Evolutionary conservation across 2,888 invertebrate species (phyloP), one percentile per base, ranked within the genome.

Genomic region (Plagodis dolabraria): DNA sequence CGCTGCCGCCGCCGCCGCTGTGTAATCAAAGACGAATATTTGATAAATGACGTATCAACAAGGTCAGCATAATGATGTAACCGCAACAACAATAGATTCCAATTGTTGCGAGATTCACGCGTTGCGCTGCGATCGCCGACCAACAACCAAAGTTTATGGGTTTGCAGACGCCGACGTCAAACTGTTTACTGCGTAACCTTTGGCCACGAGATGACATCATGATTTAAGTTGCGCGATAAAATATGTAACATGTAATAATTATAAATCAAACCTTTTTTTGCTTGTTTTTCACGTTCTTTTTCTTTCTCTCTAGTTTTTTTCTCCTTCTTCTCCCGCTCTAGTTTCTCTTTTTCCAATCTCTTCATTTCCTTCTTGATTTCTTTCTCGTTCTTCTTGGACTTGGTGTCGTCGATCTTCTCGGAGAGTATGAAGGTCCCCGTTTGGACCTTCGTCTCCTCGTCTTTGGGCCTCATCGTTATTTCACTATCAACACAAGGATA

Each of bases 371-470:
- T 93, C 77, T 93, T 93, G 67, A 93, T 72, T 46, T 93, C 93
- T 72, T 93, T 93, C 58, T 90, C 91, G 70, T 69, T 90, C 69
- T 88, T 93, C 77, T 87, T 90, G 68, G 85, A 82, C 79, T 92
- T 89, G 54, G 91, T 87, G 71, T 93, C 92, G 75, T 93, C 93
- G 51, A 92, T 91, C 74, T 94, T 93, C 77, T 94, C 94, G 70
- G 93, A 92, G 72, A 94, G 80, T 60, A 94, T 94, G 77, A 94
- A 92, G 69, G 93, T 92, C 75, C 93, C 93, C 63, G 87, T 85
- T 69, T 92, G 90, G 79, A 89, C 75, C 70, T 89, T 90, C 65
- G 83, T 65, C 71, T 89, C 90, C 74, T 86, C 86, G 65, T 91
- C 92, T 76, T 92, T 92, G 60, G 92, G 91, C 76, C 92, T 84